Evolutionary conservation across 1,140 invertebrate genomes (phyloP), one percentile per base, ranked within the genome.

Genomic region (Heliconius himera): DNA sequence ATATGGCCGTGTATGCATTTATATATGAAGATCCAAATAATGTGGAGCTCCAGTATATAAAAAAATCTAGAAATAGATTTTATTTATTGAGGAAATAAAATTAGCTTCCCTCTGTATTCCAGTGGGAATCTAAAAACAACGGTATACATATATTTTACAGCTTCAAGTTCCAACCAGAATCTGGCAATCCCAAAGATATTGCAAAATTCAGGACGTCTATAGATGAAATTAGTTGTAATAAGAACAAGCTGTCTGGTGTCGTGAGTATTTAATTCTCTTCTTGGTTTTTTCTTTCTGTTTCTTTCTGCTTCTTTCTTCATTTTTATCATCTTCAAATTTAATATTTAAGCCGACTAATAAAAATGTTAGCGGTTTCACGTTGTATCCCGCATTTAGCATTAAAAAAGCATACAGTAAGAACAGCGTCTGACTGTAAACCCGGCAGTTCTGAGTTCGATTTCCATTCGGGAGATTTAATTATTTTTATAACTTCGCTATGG

Each of bases 151-250:
- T 77, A 5, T 49, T 38, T 85, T 85, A 8, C 83, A 90, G 89
- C 8, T 91, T 91, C 76, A 89, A 88, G 36, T 91, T 93, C 18
- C 87, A 90, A 82, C 91, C 90, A 9, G 75, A 78, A 13, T 77
- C 78, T 5, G 77, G 74, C 8, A 41, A 77, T 29, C 78, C 56
- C 2, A 20, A 71, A 18, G 81, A 76, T 1, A n/a, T 82, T 9
- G 71, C 74, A 3, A 71, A 36, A 36, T 82, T 82, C 29, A 16
- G 74, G n/a, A 79, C 80, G 8, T 79, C 78, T 1, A 38, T 82
- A 9, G 78, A 79, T 38, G 81, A 82, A 26, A 79, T 82, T 3
- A 76, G 56, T 60, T 82, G 81, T 38, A 56, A 36, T 16, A 54
- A 78, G 9, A 70, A 77, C n/a, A 87, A 80, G 46, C 73, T 88